These are phyloP conservation scores for Bothrops jararaca DNA, from an alignment of 2,113 vertebrate genomes.

Conservation along the genomic window DNA sequence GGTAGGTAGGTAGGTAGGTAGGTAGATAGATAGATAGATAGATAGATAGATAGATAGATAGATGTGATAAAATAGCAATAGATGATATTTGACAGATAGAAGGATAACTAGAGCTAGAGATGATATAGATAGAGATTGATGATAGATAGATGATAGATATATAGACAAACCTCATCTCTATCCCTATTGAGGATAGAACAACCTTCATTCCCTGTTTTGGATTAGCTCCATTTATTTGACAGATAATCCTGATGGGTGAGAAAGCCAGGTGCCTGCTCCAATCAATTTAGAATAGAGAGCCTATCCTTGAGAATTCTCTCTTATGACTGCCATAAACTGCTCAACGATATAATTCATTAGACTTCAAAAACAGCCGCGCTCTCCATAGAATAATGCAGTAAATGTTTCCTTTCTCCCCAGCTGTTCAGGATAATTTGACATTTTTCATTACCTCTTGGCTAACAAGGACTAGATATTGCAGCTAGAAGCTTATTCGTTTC, in stretches of 20 bases:
- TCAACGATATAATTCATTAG: neutral
- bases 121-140: too few relatives aligned
- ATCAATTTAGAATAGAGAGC: neutral
- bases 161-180: too few relatives aligned
- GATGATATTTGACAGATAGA: too few relatives aligned
- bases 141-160: too few relatives aligned
- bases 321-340: neutral
- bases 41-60: too few relatives aligned
- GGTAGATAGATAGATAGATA: too few relatives aligned
- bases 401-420: neutral
- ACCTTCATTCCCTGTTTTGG: neutral
- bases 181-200: neutral
- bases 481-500: conserved; percentile 9
- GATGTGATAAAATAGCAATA: too few relatives aligned
- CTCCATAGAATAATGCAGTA: neutral
- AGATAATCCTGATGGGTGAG: neutral
- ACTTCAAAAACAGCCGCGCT: neutral
- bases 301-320: neutral
- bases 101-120: too few relatives aligned
- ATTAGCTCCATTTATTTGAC: neutral
- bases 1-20: too few relatives aligned
- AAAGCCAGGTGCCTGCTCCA: neutral
- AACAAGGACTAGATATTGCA: neutral
- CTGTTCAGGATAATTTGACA: conserved; percentile 8
- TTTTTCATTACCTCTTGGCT: conserved; percentile 8